phyloP scores from a whole-genome alignment of 2,888 invertebrate species.

The Aradus depressus region DNA sequence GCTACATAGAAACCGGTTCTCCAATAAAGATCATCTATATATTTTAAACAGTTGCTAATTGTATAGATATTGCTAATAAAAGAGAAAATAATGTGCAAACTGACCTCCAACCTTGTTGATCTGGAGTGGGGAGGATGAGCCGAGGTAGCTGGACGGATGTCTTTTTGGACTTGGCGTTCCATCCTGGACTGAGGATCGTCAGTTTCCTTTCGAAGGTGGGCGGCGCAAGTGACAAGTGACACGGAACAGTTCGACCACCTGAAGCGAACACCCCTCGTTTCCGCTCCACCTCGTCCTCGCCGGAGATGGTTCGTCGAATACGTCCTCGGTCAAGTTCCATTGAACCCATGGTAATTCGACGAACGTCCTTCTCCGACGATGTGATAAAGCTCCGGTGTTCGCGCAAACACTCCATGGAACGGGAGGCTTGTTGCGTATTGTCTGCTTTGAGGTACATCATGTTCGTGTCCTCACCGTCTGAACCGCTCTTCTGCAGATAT shows the following conservation, averaged over 20 bases:
- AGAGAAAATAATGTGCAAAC: too few species aligned
- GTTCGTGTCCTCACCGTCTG: slow-evolving; percentile 23
- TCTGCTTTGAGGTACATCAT: slow-evolving; percentile 7
- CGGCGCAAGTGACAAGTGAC: slow-evolving; percentile 69
- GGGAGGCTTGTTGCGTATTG: slow-evolving; percentile 10
- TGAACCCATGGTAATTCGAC: slow-evolving; percentile 38
- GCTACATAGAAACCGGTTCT: too few species aligned
- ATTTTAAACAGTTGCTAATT: too few species aligned
- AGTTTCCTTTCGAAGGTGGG: slow-evolving; percentile 55
- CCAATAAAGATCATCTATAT: too few species aligned
- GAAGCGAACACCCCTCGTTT: slow-evolving; percentile 10
- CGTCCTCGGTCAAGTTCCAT: slow-evolving; percentile 33
- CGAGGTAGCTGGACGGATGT: slow-evolving; percentile 63
- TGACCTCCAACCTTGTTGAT: slow-evolving; percentile 46
- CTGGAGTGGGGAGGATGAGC: slow-evolving; percentile 61
- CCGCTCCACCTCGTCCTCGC: slow-evolving; percentile 43
- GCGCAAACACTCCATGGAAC: slow-evolving; percentile 59
- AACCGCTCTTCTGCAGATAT: slow-evolving; percentile 19
- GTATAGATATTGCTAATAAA: too few species aligned
- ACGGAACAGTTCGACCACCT: slow-evolving; percentile 17
- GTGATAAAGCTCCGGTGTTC: slow-evolving; percentile 49
- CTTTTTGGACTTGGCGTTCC: slow-evolving; percentile 45
- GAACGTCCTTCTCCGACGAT: slow-evolving; percentile 54
- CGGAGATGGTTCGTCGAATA: slow-evolving; percentile 47
- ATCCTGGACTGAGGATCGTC: slow-evolving; percentile 39